Percentiles rank a stretch among this genome's conserved stretches.
phyloP scores from a whole-genome alignment of 2,113 vertebrate genomes.

The Tinamus guttatus region DNA sequence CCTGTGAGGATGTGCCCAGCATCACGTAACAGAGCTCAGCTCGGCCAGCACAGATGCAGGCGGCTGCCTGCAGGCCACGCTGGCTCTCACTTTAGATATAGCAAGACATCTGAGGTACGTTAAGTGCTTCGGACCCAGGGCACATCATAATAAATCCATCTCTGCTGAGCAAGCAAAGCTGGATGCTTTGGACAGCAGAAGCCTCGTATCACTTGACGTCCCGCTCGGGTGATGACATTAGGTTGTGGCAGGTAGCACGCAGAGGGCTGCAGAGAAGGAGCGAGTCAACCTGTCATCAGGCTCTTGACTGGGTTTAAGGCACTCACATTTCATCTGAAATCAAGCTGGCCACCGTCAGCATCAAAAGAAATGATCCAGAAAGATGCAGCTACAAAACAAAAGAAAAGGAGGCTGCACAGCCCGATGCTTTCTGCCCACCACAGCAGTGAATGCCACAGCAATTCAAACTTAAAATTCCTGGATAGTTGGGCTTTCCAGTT shows the following conservation, averaged over 20 bases:
- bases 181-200: background rate
- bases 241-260: background rate
- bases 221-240: background rate
- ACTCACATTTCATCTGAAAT: background rate
- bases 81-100: background rate
- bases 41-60: background rate
- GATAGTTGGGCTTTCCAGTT: background rate
- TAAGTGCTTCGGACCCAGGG: background rate
- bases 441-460: background rate
- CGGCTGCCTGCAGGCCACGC: accelerated
- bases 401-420: background rate
- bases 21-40: background rate
- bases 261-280: background rate
- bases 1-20: background rate
- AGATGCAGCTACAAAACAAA: background rate
- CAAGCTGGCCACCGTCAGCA: background rate
- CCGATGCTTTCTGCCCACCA: background rate
- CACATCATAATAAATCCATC: background rate
- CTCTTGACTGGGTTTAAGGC: background rate
- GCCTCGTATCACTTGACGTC: background rate
- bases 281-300: background rate
- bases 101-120: accelerated
- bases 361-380: background rate
- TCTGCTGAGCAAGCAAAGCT: background rate
- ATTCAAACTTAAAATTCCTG: background rate